Percentiles rank a stretch among this genome's conserved stretches.
Evolutionary conservation across 2,888 invertebrate species (phyloP).

Genomic region (Andrena trimmerana): DNA sequence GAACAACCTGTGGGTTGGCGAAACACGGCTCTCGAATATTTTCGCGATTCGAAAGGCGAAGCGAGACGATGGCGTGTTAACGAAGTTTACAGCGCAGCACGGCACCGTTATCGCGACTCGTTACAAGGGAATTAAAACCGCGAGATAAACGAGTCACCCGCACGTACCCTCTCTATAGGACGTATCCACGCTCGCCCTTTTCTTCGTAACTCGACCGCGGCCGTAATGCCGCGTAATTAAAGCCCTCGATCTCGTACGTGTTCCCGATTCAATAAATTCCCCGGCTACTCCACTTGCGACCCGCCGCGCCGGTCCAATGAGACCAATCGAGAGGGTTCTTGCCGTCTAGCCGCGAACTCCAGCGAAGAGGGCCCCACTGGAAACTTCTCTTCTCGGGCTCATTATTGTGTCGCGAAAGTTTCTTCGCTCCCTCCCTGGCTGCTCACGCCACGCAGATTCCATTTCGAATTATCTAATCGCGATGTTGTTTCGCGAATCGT

Average conservation of each 20-base stretch:
- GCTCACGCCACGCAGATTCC: background rate
- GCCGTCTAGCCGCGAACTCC: conserved; percentile 5
- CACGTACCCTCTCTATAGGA: conserved; percentile 37
- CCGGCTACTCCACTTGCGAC: background rate
- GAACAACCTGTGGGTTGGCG: conserved; percentile 17
- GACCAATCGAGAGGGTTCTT: conserved; percentile 33
- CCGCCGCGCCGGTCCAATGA: background rate
- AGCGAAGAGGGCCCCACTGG: conserved; percentile 11
- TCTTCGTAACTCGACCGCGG: background rate
- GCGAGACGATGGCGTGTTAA: conserved; percentile 58
- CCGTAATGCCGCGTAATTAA: conserved; percentile 25
- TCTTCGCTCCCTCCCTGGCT: background rate
- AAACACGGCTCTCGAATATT: conserved; percentile 11
- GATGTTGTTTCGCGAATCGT: conserved; percentile 13
- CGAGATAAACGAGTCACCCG: conserved; percentile 56
- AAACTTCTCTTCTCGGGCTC: conserved; percentile 13
- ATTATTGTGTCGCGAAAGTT: conserved; percentile 28
- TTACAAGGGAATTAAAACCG: conserved; percentile 60
- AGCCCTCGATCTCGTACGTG: conserved; percentile 45
- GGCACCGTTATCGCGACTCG: conserved; percentile 58
- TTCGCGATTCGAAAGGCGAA: conserved; percentile 44
- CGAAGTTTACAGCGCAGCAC: conserved; percentile 56
- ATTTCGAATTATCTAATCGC: conserved; percentile 1
- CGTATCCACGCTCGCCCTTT: conserved; percentile 18
- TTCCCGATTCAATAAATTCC: conserved; percentile 18